Evolutionary conservation across 2,113 vertebrate species (phyloP), one percentile per base, ranked within the genome.

Genomic region (Hippoglossus stenolepis): DNA sequence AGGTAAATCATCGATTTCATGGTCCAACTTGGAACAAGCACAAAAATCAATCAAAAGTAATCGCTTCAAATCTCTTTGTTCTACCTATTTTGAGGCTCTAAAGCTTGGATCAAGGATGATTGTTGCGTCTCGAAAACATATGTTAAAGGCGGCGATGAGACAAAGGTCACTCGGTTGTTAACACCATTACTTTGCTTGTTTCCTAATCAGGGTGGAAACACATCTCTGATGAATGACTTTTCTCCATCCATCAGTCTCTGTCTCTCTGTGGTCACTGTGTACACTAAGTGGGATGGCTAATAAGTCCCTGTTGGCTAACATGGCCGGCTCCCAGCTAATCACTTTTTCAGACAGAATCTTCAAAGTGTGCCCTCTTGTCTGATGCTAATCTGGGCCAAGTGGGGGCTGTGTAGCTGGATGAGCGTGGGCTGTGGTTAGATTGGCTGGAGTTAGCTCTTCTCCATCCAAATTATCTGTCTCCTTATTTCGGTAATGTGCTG

Each of bases 301-400:
- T 85, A 80, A 77, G 58, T 85, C 87, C 60, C 88, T 4, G 1
- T 70, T 80, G 75, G 74, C 57, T 61, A 67, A 54, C 78, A 69
- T 78, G 65, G 82, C 75, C 45, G 73, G 23, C 75, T 82, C 85
- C 77, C 66, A 73, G 71, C 76, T 85, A 90, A 92, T 90, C 83
- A 72, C 81, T 83, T 87, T 86, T 86, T 83, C 31, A 85, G 79
- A 73, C 79, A 77, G 66, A 81, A 82, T 75, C 72, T 87, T 87
- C 76, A 87, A 87, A 84, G 81, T 67, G 61, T 60, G 77, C 47
- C 80, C 82, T 85, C 80, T 84, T 82, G 70, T 84, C 79, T 88
- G 75, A 89, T 77, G 79, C 82, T 83, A 79, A 89, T 87, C 71
- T 75, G 74, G 59, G 77, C 65, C 79, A 80, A 87, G 76, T 74